Evolutionary conservation across 2,797 vertebrate genomes (phyloP).

Genomic region (Staurois parvus): DNA sequence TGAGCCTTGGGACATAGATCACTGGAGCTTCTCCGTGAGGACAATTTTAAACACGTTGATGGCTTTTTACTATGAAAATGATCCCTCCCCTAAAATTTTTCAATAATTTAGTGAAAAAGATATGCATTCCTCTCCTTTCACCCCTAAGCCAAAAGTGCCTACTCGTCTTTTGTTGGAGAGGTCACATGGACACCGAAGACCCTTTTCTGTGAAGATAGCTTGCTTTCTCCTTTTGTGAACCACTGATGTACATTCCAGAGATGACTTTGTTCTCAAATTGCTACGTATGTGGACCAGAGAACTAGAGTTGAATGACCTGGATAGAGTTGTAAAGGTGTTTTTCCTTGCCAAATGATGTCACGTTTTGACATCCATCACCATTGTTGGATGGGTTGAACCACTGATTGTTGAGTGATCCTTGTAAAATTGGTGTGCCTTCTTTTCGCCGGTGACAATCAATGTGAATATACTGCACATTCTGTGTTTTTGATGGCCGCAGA

Average conservation of each 20-base stretch:
- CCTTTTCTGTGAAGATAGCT: slow-evolving; percentile 15
- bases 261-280: slow-evolving; percentile 25
- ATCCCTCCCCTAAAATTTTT: not conserved
- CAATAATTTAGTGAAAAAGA: not conserved
- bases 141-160: not conserved
- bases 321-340: not conserved
- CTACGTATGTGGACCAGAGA: not conserved
- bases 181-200: not conserved
- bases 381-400: slow-evolving; percentile 20
- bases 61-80: not conserved
- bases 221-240: not conserved
- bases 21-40: slow-evolving; percentile 6
- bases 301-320: slow-evolving; percentile 48
- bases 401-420: not conserved
- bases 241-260: slow-evolving; percentile 23
- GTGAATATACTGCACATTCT: slow-evolving; percentile 7
- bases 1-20: not conserved
- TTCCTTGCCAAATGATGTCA: not conserved
- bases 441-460: slow-evolving; percentile 10
- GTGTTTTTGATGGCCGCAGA: not conserved
- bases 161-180: slow-evolving; percentile 6
- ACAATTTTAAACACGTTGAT: slow-evolving; percentile 33
- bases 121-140: not conserved
- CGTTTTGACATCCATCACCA: slow-evolving; percentile 7
- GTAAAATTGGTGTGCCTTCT: not conserved